Evolutionary conservation across 2,797 vertebrate species (phyloP), one percentile per base, ranked within the genome.

Genomic region (Acomys russatus): DNA sequence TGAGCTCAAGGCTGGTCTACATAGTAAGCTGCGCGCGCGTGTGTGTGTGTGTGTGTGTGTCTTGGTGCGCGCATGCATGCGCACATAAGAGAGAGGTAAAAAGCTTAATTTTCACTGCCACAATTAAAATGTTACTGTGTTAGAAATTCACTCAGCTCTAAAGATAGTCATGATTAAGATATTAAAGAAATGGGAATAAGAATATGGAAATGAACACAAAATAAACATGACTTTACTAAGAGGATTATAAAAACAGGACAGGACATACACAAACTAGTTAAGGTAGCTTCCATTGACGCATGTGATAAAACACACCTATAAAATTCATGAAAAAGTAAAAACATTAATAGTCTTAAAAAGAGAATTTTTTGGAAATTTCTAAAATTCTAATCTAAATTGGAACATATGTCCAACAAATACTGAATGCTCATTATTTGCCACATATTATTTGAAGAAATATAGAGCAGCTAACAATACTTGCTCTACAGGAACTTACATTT

Each of bases 401-500:
- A 14, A 10, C 17, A 92, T 17, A 92, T 56, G 63, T 51, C 63
- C 71, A 74, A 82, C 64, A 51, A 94, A 38, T 84, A 74, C 15
- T 76, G 20, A 17, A 0, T 38, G 12, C 79, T 59, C 88, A 85
- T 74, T 85, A 92, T 38, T 23, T 88, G 30, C 10, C 49, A 93
- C 25, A 38, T 25, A 14, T 71, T 90, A 20, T 78, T 92, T 4
- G 77, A 86, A 70, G 11, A 22, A 79, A 7, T 90, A n/a, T 44
- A 80, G 0, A 89, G 49, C 38, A 79, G 35, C 33, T 20, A 97
- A 91, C 7, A 89, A 87, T 61, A 49, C 9, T 44, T 92, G 9
- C 56, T 94, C 30, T 90, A 22, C 33, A 25, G 28, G 71, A 90
- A 71, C 89, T 61, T 77, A 82, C 4, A 82, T 86, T 94, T 94